A percentile compares a stretch with the other conserved stretches of the same genome.
Conservation (phyloP, 2,113 vertebrate genomes). For the Hyperopisus bebe region DNA sequence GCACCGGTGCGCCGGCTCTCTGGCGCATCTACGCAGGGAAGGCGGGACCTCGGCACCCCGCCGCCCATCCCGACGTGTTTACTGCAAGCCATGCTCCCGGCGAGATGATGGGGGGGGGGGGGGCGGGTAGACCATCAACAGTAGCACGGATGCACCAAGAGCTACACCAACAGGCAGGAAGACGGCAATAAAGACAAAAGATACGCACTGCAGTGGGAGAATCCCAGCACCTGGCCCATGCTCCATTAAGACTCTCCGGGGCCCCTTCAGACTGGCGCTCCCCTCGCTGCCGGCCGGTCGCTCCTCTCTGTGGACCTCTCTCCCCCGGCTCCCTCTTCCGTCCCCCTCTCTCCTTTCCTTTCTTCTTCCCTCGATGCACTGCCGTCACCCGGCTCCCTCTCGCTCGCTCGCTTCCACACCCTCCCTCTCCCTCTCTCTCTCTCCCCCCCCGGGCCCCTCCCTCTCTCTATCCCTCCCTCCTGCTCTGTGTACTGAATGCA, state of each 20-base stretch:
- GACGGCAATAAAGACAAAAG: slow-evolving; percentile 19
- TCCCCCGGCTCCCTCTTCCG: slow-evolving; percentile 33
- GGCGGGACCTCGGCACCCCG: slow-evolving; percentile 23
- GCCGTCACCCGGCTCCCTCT: slow-evolving; percentile 30
- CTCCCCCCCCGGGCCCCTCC: slow-evolving; percentile 30
- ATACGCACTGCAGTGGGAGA: slow-evolving; percentile 67
- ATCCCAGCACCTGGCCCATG: slow-evolving; percentile 76
- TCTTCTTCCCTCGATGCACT: slow-evolving; percentile 32
- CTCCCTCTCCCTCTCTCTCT: slow-evolving; percentile 35
- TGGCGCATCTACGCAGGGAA: not conserved
- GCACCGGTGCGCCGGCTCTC: not conserved
- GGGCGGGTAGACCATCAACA: slow-evolving; percentile 11
- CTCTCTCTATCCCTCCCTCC: slow-evolving; percentile 13
- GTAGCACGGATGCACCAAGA: slow-evolving; percentile 27
- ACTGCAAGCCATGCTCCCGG: not conserved
- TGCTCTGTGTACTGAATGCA: slow-evolving; percentile 36
- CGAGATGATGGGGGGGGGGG: slow-evolving; percentile 15
- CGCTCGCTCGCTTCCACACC: slow-evolving; percentile 14
- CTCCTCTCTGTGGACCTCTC: slow-evolving; percentile 17
- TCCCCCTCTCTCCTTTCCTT: slow-evolving; percentile 25
- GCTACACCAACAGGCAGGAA: slow-evolving; percentile 21
- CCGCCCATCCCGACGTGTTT: slow-evolving; percentile 18
- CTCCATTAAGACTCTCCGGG: slow-evolving; percentile 69
- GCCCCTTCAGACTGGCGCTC: slow-evolving; percentile 57
- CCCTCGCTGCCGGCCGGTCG: slow-evolving; percentile 30